Percentiles rank a stretch among this genome's conserved stretches.
phyloP scores from a whole-genome alignment of 2,888 invertebrate species.

The Lasiommata megera region DNA sequence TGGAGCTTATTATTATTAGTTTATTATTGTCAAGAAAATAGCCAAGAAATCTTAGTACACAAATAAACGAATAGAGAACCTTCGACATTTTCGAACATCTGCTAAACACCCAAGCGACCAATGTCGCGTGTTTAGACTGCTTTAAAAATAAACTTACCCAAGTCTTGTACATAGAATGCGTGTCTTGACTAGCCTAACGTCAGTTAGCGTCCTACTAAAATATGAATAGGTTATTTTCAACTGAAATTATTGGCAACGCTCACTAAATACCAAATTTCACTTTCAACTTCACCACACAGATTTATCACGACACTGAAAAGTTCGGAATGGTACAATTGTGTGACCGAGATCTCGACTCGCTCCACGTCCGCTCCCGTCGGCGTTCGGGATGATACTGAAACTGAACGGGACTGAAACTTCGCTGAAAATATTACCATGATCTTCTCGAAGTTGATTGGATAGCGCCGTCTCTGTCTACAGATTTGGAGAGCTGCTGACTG shows the following conservation, averaged over 20 bases:
- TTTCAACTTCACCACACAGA: slow-evolving; percentile 23
- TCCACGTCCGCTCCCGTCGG: slow-evolving; percentile 21
- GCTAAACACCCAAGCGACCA: background rate
- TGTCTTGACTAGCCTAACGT: slow-evolving; percentile 3
- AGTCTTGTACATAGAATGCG: slow-evolving; percentile 1
- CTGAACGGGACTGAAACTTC: slow-evolving; percentile 16
- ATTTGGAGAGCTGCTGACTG: slow-evolving; percentile 13
- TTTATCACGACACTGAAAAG: slow-evolving; percentile 24
- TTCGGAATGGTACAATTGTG: slow-evolving; percentile 4
- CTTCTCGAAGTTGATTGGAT: slow-evolving; percentile 4
- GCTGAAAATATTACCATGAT: slow-evolving; percentile 23
- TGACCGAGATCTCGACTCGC: background rate
- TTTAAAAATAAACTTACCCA: slow-evolving; percentile 13
- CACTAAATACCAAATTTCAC: slow-evolving; percentile 26
- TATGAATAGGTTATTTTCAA: slow-evolving; percentile 24
- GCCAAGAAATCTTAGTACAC: no score
- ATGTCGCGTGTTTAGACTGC: background rate
- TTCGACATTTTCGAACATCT: background rate
- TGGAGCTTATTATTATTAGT: no score
- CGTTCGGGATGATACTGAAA: slow-evolving; percentile 26
- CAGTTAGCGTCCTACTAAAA: slow-evolving; percentile 19
- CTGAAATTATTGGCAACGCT: slow-evolving; percentile 26
- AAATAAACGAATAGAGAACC: no score
- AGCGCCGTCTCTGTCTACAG: slow-evolving; percentile 5
- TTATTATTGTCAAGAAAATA: no score